phyloP scores from a whole-genome alignment of 2,113 vertebrate species.

The Pristiophorus japonicus region DNA sequence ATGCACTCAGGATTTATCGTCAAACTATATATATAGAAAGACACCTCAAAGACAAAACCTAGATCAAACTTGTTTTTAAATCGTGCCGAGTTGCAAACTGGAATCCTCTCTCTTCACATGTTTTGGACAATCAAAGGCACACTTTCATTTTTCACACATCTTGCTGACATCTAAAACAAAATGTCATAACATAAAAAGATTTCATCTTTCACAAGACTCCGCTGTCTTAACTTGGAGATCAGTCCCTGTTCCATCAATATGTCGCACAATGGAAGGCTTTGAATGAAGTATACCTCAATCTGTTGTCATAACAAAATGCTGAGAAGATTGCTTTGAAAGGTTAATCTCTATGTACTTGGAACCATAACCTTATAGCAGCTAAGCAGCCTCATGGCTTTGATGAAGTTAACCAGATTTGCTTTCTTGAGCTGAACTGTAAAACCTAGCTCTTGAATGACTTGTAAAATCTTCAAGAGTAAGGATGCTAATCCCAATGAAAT shows the following conservation, averaged over 20 bases:
- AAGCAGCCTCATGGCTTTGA: no score
- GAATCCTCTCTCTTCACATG: not conserved
- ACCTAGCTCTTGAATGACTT: not conserved
- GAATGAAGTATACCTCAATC: not conserved
- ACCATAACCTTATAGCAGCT: not conserved
- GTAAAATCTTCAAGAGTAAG: not conserved
- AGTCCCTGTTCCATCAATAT: not conserved
- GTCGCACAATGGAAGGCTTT: not conserved
- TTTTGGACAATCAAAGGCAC: not conserved
- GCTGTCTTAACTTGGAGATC: not conserved
- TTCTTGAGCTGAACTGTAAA: not conserved
- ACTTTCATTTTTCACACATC: not conserved
- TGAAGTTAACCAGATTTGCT: no score
- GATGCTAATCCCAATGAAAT: not conserved
- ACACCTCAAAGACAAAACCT: not conserved
- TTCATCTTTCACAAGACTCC: not conserved
- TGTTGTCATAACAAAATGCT: not conserved
- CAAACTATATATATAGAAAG: no score
- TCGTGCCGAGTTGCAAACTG: not conserved
- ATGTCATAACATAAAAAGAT: not conserved
- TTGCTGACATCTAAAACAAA: not conserved
- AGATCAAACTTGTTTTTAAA: not conserved
- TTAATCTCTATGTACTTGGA: not conserved
- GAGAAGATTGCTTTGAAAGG: not conserved
- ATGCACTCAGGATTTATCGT: not conserved